Conservation (phyloP, 2,888 invertebrate genomes). For the Anoplius nigerrimus region DNA sequence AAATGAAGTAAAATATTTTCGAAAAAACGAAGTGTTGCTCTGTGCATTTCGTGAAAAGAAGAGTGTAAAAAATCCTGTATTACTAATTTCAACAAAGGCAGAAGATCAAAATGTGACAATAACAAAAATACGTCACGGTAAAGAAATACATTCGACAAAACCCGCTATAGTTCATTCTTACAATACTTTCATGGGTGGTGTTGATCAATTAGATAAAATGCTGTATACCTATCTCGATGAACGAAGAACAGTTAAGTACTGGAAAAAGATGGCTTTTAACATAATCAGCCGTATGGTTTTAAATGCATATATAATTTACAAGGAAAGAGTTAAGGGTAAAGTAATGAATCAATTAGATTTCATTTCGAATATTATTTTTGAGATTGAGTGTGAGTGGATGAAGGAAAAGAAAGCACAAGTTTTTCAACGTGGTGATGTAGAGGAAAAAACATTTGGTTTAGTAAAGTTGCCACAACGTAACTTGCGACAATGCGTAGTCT, state of each 20-base stretch:
- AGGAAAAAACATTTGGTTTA: constrained; percentile 8
- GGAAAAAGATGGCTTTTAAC: constrained; percentile 54
- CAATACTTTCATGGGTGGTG: constrained; percentile 51
- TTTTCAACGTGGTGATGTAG: constrained; percentile 2
- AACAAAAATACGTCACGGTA: constrained; percentile 9
- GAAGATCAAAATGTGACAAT: constrained; percentile 29
- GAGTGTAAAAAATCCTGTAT: constrained; percentile 38
- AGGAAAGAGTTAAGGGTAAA: constrained; percentile 37
- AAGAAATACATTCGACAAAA: not conserved
- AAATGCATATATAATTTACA: constrained; percentile 53
- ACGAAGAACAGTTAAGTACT: constrained; percentile 51
- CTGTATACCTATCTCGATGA: constrained; percentile 50
- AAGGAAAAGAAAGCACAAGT: constrained; percentile 24
- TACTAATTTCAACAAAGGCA: constrained; percentile 42
- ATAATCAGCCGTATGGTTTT: constrained; percentile 50
- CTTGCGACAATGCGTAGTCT: not conserved
- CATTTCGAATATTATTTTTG: constrained; percentile 28
- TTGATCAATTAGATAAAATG: constrained; percentile 54
- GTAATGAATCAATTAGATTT: constrained; percentile 47
- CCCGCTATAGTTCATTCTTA: constrained; percentile 34
- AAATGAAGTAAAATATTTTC: constrained; percentile 42
- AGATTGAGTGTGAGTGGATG: constrained; percentile 13
- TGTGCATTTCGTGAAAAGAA: constrained; percentile 44
- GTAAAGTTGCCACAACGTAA: constrained; percentile 10
- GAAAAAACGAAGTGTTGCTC: constrained; percentile 36